Percentiles rank a stretch among this genome's conserved stretches.
Conservation (phyloP, 2,797 vertebrate genomes). For the Holocentrus rufus region DNA sequence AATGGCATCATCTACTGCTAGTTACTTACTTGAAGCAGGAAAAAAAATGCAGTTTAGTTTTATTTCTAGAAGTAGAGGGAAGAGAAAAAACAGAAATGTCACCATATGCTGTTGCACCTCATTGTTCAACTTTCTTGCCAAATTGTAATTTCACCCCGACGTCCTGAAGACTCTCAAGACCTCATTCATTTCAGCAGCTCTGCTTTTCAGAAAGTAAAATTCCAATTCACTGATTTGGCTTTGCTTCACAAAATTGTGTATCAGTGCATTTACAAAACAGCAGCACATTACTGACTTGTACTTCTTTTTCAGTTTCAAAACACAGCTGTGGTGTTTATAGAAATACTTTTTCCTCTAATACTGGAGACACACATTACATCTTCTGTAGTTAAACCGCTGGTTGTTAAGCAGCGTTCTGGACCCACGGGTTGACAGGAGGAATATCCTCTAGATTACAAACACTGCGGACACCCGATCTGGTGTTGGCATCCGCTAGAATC, state of each 20-base stretch:
- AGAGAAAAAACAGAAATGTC: not conserved
- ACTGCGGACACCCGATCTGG: slow-evolving; percentile 54
- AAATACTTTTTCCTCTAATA: not conserved
- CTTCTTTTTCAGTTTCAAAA: not conserved
- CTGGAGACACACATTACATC: not conserved
- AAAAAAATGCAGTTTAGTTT: not conserved
- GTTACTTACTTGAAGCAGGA: too few relatives aligned
- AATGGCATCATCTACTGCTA: too few relatives aligned
- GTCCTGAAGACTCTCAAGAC: too few relatives aligned
- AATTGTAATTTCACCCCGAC: too few relatives aligned
- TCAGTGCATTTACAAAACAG: not conserved
- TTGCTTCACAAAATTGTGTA: not conserved
- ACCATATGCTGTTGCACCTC: too few relatives aligned
- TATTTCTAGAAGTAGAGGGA: not conserved
- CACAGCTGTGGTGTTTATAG: too few relatives aligned
- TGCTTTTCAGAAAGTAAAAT: too few relatives aligned
- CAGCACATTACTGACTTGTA: too few relatives aligned
- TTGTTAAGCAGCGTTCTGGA: slow-evolving; percentile 40
- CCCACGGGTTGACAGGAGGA: slow-evolving; percentile 43
- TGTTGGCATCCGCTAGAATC: slow-evolving; percentile 38
- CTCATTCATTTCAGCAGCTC: not conserved
- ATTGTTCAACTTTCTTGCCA: too few relatives aligned
- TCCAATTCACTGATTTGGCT: too few relatives aligned
- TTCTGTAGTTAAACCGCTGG: slow-evolving; percentile 12
- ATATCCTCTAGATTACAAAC: slow-evolving; percentile 46